These are phyloP conservation scores for Chouioia cunea DNA, from an alignment of 2,888 invertebrate genomes.

Conservation along the genomic window DNA sequence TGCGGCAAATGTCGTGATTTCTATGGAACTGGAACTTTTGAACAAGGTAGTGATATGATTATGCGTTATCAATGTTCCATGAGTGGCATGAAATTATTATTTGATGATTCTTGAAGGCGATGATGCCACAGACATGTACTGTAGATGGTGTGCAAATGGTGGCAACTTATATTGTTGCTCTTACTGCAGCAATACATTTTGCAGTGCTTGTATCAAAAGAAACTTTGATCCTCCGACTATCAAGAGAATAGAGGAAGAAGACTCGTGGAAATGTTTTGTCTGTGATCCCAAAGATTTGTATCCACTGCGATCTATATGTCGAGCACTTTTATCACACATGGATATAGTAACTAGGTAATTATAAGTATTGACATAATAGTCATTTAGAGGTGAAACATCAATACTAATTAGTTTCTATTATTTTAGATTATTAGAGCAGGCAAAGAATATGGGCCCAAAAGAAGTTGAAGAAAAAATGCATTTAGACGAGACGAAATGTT, in stretches of 20 bases:
- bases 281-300: slow-evolving; percentile 78
- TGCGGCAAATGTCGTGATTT: slow-evolving; percentile 82
- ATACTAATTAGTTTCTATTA: not conserved
- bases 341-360: slow-evolving; percentile 61
- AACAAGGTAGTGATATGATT: slow-evolving; percentile 71
- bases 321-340: slow-evolving; percentile 78
- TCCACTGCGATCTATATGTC: slow-evolving; percentile 77
- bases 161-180: slow-evolving; percentile 85
- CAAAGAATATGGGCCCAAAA: slow-evolving; percentile 52
- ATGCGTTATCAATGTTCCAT: no score
- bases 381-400: not conserved
- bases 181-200: slow-evolving; percentile 72
- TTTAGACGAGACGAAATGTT: slow-evolving; percentile 63
- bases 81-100: not conserved
- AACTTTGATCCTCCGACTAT: slow-evolving; percentile 78
- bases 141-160: slow-evolving; percentile 87
- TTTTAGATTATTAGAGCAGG: slow-evolving; percentile 58
- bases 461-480: slow-evolving; percentile 62
- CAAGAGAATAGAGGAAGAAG: slow-evolving; percentile 80
- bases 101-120: slow-evolving; percentile 69
- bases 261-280: slow-evolving; percentile 85
- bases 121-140: slow-evolving; percentile 86
- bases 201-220: slow-evolving; percentile 80
- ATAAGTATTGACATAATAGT: not conserved
- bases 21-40: slow-evolving; percentile 85